Evolutionary conservation across 2,113 vertebrate species (phyloP), one percentile per base, ranked within the genome.

Genomic region (Furnarius figulus): DNA sequence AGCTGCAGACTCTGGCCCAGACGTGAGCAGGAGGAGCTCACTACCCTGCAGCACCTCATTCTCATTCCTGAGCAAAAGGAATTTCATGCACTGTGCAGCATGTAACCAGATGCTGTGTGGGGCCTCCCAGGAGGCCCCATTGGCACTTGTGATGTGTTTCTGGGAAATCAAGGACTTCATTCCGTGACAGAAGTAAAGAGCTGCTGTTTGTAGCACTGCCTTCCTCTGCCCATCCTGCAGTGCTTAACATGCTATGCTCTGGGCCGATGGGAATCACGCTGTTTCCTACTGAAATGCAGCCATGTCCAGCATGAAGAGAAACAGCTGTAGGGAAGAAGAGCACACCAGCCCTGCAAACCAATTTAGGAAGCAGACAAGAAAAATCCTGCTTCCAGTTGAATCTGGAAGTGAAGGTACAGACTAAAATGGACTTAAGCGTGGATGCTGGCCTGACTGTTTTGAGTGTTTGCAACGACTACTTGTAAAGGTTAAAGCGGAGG

Each of bases 211-310:
- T 11, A 73, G 77, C 4, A 5, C 59, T 71, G 79, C 75, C 42
- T 33, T 49, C 27, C 19, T 42, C 78, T 87, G 70, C 74, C 66
- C 17, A 7, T 20, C 35, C 68, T 9, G 7, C 20, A 3, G 49
- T 1, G 55, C 67, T 62, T 79, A 46, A 65, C 58, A 33, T 2
- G 6, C 53, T 20, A 7, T 2, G 1, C 1, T 6, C 0, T 0
- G 79, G 46, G 49, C 39, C 31, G n/a, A 4, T 2, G 16, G 86
- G 62, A 85, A 62, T 44, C 5, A 0, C 4, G 4, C 23, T 31
- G 52, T 49, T 95, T 68, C 80, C 87, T n/a, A 5, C 39, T 55
- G 89, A 88, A 88, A 76, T 0, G 1, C 25, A 82, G 75, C 74
- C 9, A 6, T 31, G 37, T 50, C 74, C 12, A 5, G 47, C 79